Evolutionary conservation across 2,797 vertebrate genomes (phyloP).

Genomic region (Coccyzus lansbergi): DNA sequence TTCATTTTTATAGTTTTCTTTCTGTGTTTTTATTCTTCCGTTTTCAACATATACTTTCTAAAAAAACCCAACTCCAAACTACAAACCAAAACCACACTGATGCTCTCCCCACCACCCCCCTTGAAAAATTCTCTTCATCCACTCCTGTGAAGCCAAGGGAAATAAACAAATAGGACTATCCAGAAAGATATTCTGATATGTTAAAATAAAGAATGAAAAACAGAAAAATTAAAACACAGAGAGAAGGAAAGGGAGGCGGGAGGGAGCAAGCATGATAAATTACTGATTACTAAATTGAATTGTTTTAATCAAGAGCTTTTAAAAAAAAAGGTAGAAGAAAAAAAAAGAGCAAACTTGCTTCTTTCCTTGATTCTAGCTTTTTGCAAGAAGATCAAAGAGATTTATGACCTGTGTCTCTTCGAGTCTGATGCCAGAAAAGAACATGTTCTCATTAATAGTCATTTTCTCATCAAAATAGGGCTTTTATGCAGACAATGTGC

Average conservation of each 20-base stretch:
- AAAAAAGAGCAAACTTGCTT: slow-evolving; percentile 36
- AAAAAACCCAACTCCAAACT: neutral
- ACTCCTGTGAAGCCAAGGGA: neutral
- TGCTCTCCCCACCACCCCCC: rapidly evolving
- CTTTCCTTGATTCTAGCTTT: slow-evolving; percentile 68
- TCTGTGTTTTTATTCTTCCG: neutral
- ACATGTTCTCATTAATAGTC: slow-evolving; percentile 80
- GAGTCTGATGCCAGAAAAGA: slow-evolving; percentile 71
- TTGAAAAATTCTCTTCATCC: neutral
- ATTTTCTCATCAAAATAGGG: slow-evolving; percentile 76
- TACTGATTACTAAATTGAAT: slow-evolving; percentile 74
- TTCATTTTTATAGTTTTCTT: slow-evolving; percentile 65
- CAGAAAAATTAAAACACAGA: slow-evolving; percentile 53
- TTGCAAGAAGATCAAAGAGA: slow-evolving; percentile 78
- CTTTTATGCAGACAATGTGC: slow-evolving; percentile 76
- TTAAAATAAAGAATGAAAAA: slow-evolving; percentile 28
- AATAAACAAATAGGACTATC: neutral
- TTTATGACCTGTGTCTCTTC: slow-evolving; percentile 80
- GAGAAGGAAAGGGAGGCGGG: neutral
- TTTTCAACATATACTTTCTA: neutral
- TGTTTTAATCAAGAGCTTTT: slow-evolving; percentile 72
- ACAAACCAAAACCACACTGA: neutral
- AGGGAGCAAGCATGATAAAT: slow-evolving; percentile 65
- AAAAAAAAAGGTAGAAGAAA: neutral
- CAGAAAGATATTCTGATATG: slow-evolving; percentile 33